phyloP scores from a whole-genome alignment of 2,888 invertebrate species.

The Aphodius sticticus region DNA sequence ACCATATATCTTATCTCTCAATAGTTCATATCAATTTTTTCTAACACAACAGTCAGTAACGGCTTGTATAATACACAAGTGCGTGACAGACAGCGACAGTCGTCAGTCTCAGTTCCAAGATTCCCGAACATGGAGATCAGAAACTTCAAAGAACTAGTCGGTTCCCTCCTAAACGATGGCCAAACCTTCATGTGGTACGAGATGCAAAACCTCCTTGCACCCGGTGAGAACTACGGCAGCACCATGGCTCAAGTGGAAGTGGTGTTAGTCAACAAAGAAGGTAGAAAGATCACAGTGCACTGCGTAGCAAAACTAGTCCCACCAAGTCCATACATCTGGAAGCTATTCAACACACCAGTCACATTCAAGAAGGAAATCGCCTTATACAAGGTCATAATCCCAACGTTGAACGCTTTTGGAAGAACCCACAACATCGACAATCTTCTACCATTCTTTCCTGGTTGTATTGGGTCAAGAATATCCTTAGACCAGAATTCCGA shows the following conservation, averaged over 20 bases:
- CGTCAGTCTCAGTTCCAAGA: not conserved
- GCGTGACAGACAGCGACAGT: no score
- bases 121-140: constrained; percentile 18
- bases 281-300: constrained; percentile 51
- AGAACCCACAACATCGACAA: constrained; percentile 55
- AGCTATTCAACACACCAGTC: constrained; percentile 61
- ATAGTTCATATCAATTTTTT: no score
- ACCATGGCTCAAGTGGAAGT: constrained; percentile 59
- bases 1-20: no score
- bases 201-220: constrained; percentile 58
- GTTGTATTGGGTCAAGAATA: constrained; percentile 62
- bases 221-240: constrained; percentile 69
- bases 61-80: no score
- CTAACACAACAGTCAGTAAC: no score
- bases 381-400: constrained; percentile 61
- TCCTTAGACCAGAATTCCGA: constrained; percentile 39
- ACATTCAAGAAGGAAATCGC: constrained; percentile 64
- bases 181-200: constrained; percentile 44
- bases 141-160: constrained; percentile 20
- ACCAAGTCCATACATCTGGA: constrained; percentile 59
- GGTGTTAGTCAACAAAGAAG: constrained; percentile 34
- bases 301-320: constrained; percentile 65
- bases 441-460: constrained; percentile 58
- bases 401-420: constrained; percentile 59
- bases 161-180: constrained; percentile 20